Conservation (phyloP, 2,888 invertebrate species). For the Elegia similella region DNA sequence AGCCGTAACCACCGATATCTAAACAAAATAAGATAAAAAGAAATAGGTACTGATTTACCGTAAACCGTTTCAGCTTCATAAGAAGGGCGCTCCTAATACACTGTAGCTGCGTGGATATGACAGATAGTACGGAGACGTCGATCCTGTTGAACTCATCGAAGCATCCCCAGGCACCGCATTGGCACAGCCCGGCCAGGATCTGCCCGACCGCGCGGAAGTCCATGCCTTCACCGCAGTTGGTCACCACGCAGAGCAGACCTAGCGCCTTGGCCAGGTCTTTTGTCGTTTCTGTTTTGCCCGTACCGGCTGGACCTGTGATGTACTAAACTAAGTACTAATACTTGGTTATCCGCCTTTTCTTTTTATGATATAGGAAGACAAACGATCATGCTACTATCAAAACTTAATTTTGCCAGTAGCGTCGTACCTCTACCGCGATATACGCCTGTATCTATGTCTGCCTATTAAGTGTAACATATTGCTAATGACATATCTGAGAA, state of each 20-base stretch:
- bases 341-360: no score
- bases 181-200: conserved; percentile 88
- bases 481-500: no score
- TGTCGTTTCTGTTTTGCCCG: conserved; percentile 95
- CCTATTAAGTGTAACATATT: no score
- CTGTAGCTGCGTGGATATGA: conserved; percentile 95
- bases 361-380: no score
- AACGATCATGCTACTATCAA: no score
- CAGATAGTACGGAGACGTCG: conserved; percentile 94
- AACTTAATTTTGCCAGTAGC: no score
- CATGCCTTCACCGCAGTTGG: conserved; percentile 97
- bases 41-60: conserved; percentile 69
- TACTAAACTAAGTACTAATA: no score
- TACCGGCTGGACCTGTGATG: conserved; percentile 87
- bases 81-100: conserved; percentile 92
- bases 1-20: no score
- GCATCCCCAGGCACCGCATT: conserved; percentile 97
- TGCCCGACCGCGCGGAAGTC: conserved; percentile 88
- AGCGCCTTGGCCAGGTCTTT: conserved; percentile 96
- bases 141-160: conserved; percentile 98
- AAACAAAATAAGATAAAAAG: neutral
- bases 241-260: conserved; percentile 90
- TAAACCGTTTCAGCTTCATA: conserved; percentile 87
- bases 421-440: no score
- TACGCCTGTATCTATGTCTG: no score